Evolutionary conservation across 1,140 invertebrate genomes (phyloP).

Genomic region (Bombus confusus): DNA sequence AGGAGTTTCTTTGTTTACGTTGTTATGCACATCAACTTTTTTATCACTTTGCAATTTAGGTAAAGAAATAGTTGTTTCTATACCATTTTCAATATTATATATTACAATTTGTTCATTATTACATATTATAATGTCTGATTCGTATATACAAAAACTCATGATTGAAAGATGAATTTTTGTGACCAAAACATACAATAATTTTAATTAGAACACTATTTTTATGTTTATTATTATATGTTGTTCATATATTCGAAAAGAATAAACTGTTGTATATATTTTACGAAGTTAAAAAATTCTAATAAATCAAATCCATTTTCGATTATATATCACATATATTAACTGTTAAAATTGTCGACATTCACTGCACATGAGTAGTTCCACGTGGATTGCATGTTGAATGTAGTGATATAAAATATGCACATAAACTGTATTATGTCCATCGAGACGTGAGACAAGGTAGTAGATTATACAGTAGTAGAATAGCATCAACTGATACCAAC

Average conservation of each 20-base stretch:
- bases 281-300: not conserved
- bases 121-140: conserved; percentile 72
- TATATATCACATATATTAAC: not conserved
- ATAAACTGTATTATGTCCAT: no score
- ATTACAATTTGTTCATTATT: conserved; percentile 73
- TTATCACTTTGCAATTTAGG: conserved; percentile 67
- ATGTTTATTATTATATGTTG: not conserved
- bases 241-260: not conserved
- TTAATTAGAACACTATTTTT: not conserved
- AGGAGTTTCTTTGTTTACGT: conserved; percentile 73
- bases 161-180: not conserved
- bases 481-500: conserved; percentile 19
- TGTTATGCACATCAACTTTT: conserved; percentile 72
- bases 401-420: not conserved
- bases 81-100: conserved; percentile 65
- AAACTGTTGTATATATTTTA: not conserved
- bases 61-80: conserved; percentile 60
- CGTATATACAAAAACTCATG: conserved; percentile 77
- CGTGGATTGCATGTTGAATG: not conserved
- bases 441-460: no score
- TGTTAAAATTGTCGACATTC: not conserved
- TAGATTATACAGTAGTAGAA: no score
- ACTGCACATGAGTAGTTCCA: not conserved
- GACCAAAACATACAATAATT: not conserved
- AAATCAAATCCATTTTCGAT: not conserved